Base-by-base conservation (phyloP, 1,140 invertebrate species). In the Agraylea sexmaculata region DNA sequence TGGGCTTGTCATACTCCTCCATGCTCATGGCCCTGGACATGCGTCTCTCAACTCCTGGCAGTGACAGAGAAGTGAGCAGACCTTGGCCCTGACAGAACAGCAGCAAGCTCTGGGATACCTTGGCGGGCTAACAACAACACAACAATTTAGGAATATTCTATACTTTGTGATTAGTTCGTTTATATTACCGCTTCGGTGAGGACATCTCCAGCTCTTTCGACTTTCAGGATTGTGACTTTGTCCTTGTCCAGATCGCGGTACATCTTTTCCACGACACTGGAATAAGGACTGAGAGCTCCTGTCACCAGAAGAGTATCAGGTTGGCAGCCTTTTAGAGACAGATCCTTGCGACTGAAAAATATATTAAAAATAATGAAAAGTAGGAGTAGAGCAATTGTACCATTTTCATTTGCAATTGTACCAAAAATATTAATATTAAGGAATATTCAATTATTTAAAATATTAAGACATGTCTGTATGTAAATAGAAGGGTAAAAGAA, bases 11-110 rank as follows among this genome's bases (percentile, higher is more conserved):
- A 55, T 84, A 84, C 49, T 87, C 83, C 57, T 87, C 83, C 83
- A 87, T 87, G 30, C 73, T 76, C 68, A 80, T 77, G 27, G 75
- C 76, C 19, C 76, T 69, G 0, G 74, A 77, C 51, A 78, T 67
- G 43, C 72, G 70, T 1, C 72, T 68, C 52, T 81, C 78, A 18
- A 82, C 71, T 4, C 78, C 79, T 0, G 78, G 78, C 56, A 80
- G 70, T 2, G 78, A 73, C 5, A 82, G 70, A 0, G 80, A 83
- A 23, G 80, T 83, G 46, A 84, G 68, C 37, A 80, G 60, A 2
- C 84, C 83, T 53, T 83, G 74, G 3, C 83, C 84, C 59, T 88
- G 84, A 59, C 80, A 79, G 67, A 87, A 87, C 35, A 87, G 72
- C 33, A 86, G 64, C 50, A 86, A 75, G 40, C 81, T 82, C 50